Percentiles rank a stretch among this genome's conserved stretches.
phyloP scores from a whole-genome alignment of 2,113 vertebrate species.

The Eptatretus burgeri region DNA sequence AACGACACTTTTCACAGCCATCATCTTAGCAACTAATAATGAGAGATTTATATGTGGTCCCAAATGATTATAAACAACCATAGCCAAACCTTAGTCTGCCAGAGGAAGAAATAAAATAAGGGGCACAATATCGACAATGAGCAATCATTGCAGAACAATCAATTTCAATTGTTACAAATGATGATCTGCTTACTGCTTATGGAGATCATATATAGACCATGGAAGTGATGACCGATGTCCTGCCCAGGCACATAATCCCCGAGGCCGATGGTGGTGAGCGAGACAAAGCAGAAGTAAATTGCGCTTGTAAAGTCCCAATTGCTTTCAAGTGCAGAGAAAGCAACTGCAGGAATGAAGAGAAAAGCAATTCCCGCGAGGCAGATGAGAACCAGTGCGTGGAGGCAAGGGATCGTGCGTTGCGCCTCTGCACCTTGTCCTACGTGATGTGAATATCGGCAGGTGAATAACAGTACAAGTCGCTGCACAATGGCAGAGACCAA shows the following conservation, averaged over 20 bases:
- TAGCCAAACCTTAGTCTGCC: too few relatives aligned
- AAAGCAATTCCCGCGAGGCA: conserved; percentile 36
- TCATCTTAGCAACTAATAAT: too few relatives aligned
- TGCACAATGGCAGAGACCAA: conserved; percentile 86
- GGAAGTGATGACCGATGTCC: conserved; percentile 48
- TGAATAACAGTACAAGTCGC: conserved; percentile 51
- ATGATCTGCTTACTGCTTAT: conserved; percentile 21
- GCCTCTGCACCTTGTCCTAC: too few relatives aligned
- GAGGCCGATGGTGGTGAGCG: conserved; percentile 71
- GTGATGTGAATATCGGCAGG: conserved; percentile 15
- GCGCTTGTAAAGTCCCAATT: conserved; percentile 94
- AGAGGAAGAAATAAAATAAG: too few relatives aligned
- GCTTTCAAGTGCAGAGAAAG: conserved; percentile 56
- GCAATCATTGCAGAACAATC: too few relatives aligned
- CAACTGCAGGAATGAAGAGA: conserved; percentile 62
- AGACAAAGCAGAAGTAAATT: conserved; percentile 94
- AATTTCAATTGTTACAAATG: too few relatives aligned
- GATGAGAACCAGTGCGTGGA: conserved; percentile 38
- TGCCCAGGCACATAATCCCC: conserved; percentile 88
- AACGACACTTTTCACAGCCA: too few relatives aligned
- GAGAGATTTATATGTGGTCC: too few relatives aligned
- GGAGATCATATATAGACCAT: conserved; percentile 68
- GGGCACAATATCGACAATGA: too few relatives aligned
- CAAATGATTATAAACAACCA: too few relatives aligned
- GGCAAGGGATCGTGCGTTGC: conserved; percentile 12